Evolutionary conservation across 2,888 invertebrate species (phyloP).

Genomic region (Eurois occulta): DNA sequence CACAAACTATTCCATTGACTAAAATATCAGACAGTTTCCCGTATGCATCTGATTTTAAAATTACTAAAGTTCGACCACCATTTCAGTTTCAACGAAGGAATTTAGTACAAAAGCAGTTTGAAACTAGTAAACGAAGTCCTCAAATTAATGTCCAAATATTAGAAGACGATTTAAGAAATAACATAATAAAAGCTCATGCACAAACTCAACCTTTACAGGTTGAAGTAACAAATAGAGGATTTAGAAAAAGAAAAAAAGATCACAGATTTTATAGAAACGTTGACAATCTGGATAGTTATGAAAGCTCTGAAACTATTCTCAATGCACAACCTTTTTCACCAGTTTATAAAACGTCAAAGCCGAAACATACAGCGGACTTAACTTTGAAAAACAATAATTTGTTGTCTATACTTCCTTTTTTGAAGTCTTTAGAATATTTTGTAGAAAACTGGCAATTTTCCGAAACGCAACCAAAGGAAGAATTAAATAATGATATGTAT

Average conservation of each 20-base stretch:
- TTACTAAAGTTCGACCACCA: slow-evolving; percentile 76
- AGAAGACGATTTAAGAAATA: slow-evolving; percentile 77
- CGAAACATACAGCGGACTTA: slow-evolving; percentile 60
- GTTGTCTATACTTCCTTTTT: slow-evolving; percentile 79
- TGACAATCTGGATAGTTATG: slow-evolving; percentile 56
- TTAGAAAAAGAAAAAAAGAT: slow-evolving; percentile 65
- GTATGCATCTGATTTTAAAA: slow-evolving; percentile 81
- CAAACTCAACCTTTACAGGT: slow-evolving; percentile 76
- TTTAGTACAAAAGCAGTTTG: slow-evolving; percentile 72
- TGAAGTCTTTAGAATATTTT: slow-evolving; percentile 81
- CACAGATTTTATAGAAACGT: slow-evolving; percentile 76
- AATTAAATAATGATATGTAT: slow-evolving; percentile 73
- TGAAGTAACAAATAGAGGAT: slow-evolving; percentile 80
- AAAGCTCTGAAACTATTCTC: slow-evolving; percentile 53
- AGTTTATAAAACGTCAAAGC: slow-evolving; percentile 51
- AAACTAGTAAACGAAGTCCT: slow-evolving; percentile 75
- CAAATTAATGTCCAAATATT: slow-evolving; percentile 84
- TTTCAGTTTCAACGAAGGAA: slow-evolving; percentile 77
- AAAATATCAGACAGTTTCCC: slow-evolving; percentile 82
- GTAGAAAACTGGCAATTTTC: slow-evolving; percentile 67
- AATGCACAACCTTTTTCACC: slow-evolving; percentile 64
- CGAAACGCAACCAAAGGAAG: slow-evolving; percentile 58
- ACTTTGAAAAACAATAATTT: slow-evolving; percentile 71
- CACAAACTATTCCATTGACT: slow-evolving; percentile 78
- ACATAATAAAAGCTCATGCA: slow-evolving; percentile 79